Conservation (phyloP, 1,140 invertebrate genomes). For the Lasioglossum albipes region DNA sequence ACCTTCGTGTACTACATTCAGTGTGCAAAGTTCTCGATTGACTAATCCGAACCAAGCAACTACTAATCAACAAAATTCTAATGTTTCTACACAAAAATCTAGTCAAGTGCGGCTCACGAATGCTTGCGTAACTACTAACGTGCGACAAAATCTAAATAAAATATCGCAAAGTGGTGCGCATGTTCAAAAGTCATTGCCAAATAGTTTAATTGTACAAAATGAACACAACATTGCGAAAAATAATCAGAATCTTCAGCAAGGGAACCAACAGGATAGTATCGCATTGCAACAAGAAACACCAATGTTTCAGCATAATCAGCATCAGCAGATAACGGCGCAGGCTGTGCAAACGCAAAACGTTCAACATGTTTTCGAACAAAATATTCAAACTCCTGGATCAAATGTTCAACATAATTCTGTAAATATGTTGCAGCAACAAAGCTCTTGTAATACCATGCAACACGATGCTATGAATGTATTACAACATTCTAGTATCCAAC, state of each 20-base stretch:
- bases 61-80: constrained; percentile 59
- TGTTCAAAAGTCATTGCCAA: constrained; percentile 69
- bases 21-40: constrained; percentile 54
- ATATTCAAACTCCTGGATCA: constrained; percentile 67
- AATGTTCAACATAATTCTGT: constrained; percentile 70
- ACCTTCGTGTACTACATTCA: constrained; percentile 43
- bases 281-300: constrained; percentile 55
- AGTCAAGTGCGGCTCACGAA: constrained; percentile 61
- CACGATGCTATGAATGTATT: constrained; percentile 66
- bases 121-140: constrained; percentile 57
- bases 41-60: constrained; percentile 46
- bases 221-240: constrained; percentile 67
- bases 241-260: constrained; percentile 56
- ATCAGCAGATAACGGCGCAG: constrained; percentile 74
- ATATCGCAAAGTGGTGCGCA: constrained; percentile 56
- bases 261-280: constrained; percentile 52
- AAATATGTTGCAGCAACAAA: constrained; percentile 67
- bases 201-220: constrained; percentile 65
- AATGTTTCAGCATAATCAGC: constrained; percentile 65
- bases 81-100: constrained; percentile 56
- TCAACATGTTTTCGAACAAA: constrained; percentile 76
- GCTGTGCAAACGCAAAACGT: constrained; percentile 75
- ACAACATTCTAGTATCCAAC: constrained; percentile 71
- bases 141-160: constrained; percentile 64
- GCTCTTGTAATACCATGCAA: constrained; percentile 61